Evolutionary conservation across 1,140 invertebrate genomes (phyloP).

Genomic region (Medauroidea extradentata): DNA sequence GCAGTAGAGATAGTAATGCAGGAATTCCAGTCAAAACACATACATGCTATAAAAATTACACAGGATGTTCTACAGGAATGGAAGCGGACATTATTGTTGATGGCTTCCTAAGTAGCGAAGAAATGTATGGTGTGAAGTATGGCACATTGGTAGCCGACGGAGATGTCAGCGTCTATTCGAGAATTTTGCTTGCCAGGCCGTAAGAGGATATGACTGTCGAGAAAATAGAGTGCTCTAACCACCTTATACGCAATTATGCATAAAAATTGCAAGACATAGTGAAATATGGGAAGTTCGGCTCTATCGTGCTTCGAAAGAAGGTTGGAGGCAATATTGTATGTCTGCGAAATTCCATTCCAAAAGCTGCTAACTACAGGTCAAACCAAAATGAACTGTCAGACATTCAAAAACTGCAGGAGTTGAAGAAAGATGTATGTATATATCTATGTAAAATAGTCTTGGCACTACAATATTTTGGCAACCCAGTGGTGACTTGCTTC

Average conservation of each 20-base stretch:
- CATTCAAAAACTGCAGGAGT: conserved; percentile 10
- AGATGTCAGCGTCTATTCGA: conserved; percentile 32
- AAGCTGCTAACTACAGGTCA: conserved; percentile 8
- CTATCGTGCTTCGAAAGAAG: conserved; percentile 5
- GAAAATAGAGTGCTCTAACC: conserved; percentile 35
- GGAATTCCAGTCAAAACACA: background rate
- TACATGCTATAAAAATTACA: conserved; percentile 4
- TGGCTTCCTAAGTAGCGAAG: conserved; percentile 2
- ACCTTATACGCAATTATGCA: conserved; percentile 32
- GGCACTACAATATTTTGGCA: conserved; percentile 38
- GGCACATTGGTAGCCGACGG: conserved; percentile 15
- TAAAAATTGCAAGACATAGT: conserved; percentile 20
- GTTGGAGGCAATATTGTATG: conserved; percentile 17
- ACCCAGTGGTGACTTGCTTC: no score
- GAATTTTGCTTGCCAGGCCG: conserved; percentile 21
- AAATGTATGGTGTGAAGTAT: conserved; percentile 8
- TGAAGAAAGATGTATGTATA: conserved; percentile 30
- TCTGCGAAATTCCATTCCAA: conserved; percentile 18
- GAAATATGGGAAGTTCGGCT: conserved; percentile 1
- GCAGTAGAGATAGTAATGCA: no score
- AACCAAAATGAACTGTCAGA: conserved; percentile 1
- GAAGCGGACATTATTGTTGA: conserved; percentile 4
- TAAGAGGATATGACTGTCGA: conserved; percentile 21
- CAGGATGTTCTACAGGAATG: background rate
- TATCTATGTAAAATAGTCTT: no score